Base-by-base conservation (phyloP, 2,113 vertebrate species). In the Serranochromis macrocephalus region DNA sequence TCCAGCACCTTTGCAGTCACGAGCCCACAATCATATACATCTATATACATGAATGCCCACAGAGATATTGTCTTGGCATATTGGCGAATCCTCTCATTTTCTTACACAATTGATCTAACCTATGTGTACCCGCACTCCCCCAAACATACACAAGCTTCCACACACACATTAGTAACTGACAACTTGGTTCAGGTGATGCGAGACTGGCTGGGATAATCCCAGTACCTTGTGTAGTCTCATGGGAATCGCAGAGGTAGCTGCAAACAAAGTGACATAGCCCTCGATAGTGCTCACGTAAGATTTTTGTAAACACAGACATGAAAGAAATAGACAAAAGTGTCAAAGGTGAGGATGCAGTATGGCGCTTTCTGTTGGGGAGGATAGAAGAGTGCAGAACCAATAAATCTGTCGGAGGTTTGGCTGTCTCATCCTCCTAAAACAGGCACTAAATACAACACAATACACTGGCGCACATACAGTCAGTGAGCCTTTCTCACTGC, bases 181-280 rank as follows among this genome's bases (percentile, higher is more conserved):
- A 87, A 92, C 90, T 92, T 73, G 71, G 84, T 87, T 93, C 79
- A 90, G 87, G 73, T 89, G 88, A 92, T 68, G 84, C 40, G 81
- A 84, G 89, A 92, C 75, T 80, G 85, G 68, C 83, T 19, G 3
- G 85, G 83, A 93, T 94, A 93, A 94, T 94, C 92, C 91, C 92
- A 84, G 53, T 13, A 83, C n/a, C 89, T 90, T 38, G 7, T 83
- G 47, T 80, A 80, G 14, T 61, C 94, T 90, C 86, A 11, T 13
- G 81, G 89, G 93, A 89, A 81, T 86, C 63, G 16, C 83, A 86
- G 29, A 87, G 49, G 78, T 84, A 89, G 85, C 88, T 93, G 83
- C 85, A 91, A 85, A 92, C 85, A 88, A 80, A 88, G 80, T 61
- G 89, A 84, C 73, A 79, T 9, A 86, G 84, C 80, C 80, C 54